A percentile compares a stretch with the other conserved stretches of the same genome.
These are phyloP conservation scores for Artemia sinica DNA, from an alignment of 2,888 invertebrate species.

Conservation along the genomic window DNA sequence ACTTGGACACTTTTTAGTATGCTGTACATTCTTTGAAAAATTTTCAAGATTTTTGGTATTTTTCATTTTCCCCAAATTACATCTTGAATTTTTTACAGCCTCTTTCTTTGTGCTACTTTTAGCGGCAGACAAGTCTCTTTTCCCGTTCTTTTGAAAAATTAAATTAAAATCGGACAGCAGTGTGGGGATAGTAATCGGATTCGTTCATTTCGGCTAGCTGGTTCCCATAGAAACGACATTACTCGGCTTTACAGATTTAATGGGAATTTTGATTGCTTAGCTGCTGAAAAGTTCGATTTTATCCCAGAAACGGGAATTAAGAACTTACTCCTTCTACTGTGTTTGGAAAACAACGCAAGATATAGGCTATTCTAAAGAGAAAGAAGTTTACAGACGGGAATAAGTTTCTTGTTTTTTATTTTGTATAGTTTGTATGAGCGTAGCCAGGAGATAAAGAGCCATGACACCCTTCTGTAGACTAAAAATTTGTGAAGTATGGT, in stretches of 20 bases:
- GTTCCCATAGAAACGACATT: slow-evolving; percentile 4
- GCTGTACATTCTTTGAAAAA: too few species aligned
- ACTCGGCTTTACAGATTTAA: slow-evolving; percentile 11
- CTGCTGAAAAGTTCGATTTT: slow-evolving; percentile 5
- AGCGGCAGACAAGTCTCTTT: neutral
- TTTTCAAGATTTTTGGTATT: neutral
- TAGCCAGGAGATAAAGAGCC: too few species aligned
- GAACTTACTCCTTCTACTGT: neutral
- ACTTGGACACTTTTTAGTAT: too few species aligned
- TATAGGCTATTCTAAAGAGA: too few species aligned
- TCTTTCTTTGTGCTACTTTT: neutral
- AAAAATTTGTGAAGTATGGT: too few species aligned
- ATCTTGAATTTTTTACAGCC: neutral
- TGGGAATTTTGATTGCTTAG: slow-evolving; percentile 14
- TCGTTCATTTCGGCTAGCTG: slow-evolving; percentile 9
- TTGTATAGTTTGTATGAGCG: too few species aligned
- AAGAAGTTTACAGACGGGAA: too few species aligned
- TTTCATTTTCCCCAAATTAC: neutral
- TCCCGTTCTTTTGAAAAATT: slow-evolving; percentile 13
- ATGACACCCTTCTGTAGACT: too few species aligned
- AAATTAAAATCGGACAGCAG: slow-evolving; percentile 11
- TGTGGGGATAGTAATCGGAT: slow-evolving; percentile 6
- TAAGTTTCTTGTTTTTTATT: too few species aligned
- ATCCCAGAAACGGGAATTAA: slow-evolving; percentile 11
- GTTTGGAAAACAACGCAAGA: neutral